These are phyloP conservation scores for Orthonevra nobilis DNA, from an alignment of 2,888 invertebrate species.

Conservation along the genomic window DNA sequence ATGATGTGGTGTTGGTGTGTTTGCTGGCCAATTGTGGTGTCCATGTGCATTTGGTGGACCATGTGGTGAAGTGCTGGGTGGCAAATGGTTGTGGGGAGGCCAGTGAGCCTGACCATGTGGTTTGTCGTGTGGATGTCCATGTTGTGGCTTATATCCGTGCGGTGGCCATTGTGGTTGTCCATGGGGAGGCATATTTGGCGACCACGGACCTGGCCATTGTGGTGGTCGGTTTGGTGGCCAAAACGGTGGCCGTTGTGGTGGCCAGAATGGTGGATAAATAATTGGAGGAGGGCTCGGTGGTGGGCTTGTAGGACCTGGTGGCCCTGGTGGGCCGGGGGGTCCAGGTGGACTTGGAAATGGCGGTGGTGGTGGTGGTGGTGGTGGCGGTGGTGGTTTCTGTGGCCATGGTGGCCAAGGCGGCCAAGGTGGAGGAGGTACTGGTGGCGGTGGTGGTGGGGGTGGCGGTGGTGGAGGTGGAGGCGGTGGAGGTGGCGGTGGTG, in stretches of 20 bases:
- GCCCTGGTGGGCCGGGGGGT: background rate
- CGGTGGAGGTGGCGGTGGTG: background rate
- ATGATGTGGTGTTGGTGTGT: no score
- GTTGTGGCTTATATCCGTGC: no score
- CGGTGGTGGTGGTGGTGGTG: background rate
- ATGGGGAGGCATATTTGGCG: background rate
- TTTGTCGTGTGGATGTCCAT: no score
- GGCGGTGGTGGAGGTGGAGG: background rate
- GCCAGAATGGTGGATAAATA: background rate
- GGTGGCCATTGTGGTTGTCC: background rate
- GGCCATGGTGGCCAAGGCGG: background rate
- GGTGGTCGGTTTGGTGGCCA: background rate
- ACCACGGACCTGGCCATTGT: background rate
- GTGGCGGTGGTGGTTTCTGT: background rate
- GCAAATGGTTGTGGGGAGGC: no score
- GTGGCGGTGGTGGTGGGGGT: background rate
- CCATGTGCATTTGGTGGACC: no score
- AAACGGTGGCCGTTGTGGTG: background rate
- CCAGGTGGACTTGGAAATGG: background rate
- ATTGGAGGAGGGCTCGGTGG: background rate
- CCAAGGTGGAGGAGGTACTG: background rate
- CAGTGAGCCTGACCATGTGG: no score
- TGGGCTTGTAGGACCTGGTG: constrained; percentile 1
- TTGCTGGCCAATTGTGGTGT: no score
- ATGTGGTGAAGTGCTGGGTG: no score